These are phyloP conservation scores for Trogon surrucura DNA, from an alignment of 2,113 vertebrate genomes.

Conservation along the genomic window DNA sequence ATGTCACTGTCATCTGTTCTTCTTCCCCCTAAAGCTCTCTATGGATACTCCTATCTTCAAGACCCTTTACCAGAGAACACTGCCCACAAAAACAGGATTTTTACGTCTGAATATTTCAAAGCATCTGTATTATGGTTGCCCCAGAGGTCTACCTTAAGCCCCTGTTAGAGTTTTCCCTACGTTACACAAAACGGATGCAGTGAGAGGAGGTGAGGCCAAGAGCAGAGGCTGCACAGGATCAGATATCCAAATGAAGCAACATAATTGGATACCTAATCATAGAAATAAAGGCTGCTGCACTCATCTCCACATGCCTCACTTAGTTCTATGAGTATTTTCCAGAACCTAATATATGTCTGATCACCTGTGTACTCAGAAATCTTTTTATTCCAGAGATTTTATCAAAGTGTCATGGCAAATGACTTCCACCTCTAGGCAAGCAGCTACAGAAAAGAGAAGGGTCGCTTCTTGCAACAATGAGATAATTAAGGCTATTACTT, in stretches of 20 bases:
- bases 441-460: not conserved
- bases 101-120: not conserved
- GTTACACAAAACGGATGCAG: not conserved
- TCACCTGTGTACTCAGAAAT: not conserved
- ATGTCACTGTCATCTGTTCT: not conserved
- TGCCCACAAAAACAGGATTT: not conserved
- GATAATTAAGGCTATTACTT: not conserved
- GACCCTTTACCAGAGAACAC: not conserved
- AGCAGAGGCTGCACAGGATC: not conserved
- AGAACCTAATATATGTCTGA: not conserved
- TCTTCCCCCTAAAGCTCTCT: not conserved
- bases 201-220: not conserved
- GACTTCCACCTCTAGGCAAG: not conserved
- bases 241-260: not conserved
- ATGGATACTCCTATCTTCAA: not conserved
- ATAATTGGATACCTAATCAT: not conserved
- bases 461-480: not conserved
- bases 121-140: not conserved
- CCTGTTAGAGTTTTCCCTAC: not conserved
- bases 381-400: slow-evolving; percentile 3
- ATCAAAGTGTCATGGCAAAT: not conserved
- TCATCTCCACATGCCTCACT: not conserved
- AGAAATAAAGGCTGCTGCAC: not conserved
- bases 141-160: not conserved
- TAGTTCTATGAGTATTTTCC: slow-evolving; percentile 7